Evolutionary conservation across 2,797 vertebrate genomes (phyloP).

Genomic region (Phaenicophaeus curvirostris): DNA sequence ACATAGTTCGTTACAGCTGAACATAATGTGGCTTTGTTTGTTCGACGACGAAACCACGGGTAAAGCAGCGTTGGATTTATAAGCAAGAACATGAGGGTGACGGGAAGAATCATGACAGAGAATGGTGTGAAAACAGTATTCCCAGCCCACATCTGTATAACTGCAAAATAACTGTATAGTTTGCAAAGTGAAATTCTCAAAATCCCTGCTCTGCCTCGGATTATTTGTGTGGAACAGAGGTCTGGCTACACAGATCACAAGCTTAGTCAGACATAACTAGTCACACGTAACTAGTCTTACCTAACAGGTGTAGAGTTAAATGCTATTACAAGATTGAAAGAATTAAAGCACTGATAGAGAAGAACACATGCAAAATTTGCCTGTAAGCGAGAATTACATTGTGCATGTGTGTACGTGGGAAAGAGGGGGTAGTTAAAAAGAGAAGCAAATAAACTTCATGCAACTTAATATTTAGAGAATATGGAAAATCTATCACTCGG

Average conservation of each 20-base stretch:
- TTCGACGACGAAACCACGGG: background rate
- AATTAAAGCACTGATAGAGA: background rate
- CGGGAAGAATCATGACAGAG: background rate
- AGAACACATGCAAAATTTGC: fast-evolving
- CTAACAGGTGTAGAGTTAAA: background rate
- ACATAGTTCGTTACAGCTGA: background rate
- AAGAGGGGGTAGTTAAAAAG: background rate
- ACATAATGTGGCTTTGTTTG: background rate
- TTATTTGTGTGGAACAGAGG: background rate
- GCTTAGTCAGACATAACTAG: background rate
- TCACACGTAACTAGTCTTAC: background rate
- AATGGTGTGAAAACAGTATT: background rate
- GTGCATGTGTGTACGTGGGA: background rate
- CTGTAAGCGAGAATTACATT: background rate
- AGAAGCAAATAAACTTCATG: background rate
- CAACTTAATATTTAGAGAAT: background rate
- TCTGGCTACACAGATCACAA: background rate
- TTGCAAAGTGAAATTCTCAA: background rate
- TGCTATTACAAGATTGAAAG: background rate
- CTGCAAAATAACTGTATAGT: background rate
- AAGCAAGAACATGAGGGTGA: background rate
- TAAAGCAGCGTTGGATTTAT: background rate
- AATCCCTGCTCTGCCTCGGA: background rate
- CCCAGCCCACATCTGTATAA: background rate
- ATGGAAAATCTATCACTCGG: background rate